Conservation (phyloP, 2,113 vertebrate species). For the Mola mola region DNA sequence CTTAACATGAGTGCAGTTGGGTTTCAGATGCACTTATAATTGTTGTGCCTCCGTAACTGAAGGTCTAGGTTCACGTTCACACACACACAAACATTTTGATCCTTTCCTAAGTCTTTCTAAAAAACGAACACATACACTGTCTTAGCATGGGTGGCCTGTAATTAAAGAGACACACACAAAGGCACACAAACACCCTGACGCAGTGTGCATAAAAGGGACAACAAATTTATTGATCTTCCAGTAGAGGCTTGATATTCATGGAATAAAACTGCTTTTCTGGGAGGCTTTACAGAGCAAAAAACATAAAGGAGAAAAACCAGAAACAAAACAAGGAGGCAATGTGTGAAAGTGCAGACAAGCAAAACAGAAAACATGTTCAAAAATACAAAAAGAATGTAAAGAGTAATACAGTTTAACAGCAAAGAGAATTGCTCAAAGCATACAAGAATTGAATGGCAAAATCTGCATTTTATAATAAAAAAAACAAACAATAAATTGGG, state of each 20-base stretch:
- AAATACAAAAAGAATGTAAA: constrained; percentile 81
- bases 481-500: constrained; percentile 42
- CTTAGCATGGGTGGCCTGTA: constrained; percentile 44
- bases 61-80: constrained; percentile 23
- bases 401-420: constrained; percentile 77
- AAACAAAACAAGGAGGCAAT: constrained; percentile 63
- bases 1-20: constrained; percentile 37
- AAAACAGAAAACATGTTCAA: constrained; percentile 82
- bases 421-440: constrained; percentile 71
- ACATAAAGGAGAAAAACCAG: constrained; percentile 53
- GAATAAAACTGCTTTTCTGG: constrained; percentile 93
- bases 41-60: constrained; percentile 45
- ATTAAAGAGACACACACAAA: constrained; percentile 24
- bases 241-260: constrained; percentile 92
- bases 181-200: constrained; percentile 21
- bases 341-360: constrained; percentile 87
- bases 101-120: constrained; percentile 30
- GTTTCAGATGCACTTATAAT: constrained; percentile 32
- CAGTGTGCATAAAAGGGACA: constrained; percentile 66
- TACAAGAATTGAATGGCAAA: constrained; percentile 67
- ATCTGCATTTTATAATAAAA: constrained; percentile 65
- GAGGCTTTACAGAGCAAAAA: constrained; percentile 84
- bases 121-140: constrained; percentile 44
- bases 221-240: constrained; percentile 96
- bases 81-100: constrained; percentile 7